A percentile compares a stretch with the other conserved stretches of the same genome.
Conservation (phyloP, 1,140 invertebrate species). For the Halyomorpha halys region DNA sequence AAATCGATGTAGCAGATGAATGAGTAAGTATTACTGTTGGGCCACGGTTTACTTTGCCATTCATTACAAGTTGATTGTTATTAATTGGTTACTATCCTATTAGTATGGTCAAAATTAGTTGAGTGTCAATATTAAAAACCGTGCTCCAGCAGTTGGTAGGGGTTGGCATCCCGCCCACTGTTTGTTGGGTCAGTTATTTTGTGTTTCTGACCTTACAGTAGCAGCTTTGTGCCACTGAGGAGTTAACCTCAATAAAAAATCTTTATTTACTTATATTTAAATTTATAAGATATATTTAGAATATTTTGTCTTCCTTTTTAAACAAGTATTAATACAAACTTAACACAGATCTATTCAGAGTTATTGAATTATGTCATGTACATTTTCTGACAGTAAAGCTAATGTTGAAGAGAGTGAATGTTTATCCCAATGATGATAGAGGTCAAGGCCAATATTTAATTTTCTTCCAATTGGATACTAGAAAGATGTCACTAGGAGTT, state of each 20-base stretch:
- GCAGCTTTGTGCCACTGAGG: slow-evolving; percentile 37
- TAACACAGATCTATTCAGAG: too few relatives aligned
- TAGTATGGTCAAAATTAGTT: not conserved
- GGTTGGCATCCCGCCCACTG: slow-evolving; percentile 50
- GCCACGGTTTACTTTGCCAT: not conserved
- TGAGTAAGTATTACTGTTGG: slow-evolving; percentile 38
- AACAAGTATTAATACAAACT: too few relatives aligned
- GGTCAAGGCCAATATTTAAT: too few relatives aligned
- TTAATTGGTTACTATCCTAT: slow-evolving; percentile 13
- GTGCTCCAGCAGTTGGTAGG: slow-evolving; percentile 38
- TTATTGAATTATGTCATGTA: too few relatives aligned
- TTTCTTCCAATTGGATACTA: too few relatives aligned
- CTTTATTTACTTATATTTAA: not conserved
- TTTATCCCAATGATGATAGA: too few relatives aligned
- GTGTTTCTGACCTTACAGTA: slow-evolving; percentile 22
- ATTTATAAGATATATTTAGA: too few relatives aligned
- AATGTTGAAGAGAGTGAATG: too few relatives aligned
- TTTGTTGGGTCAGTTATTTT: slow-evolving; percentile 13
- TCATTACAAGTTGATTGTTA: not conserved
- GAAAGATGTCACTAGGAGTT: too few relatives aligned
- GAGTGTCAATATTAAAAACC: not conserved
- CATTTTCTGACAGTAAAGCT: too few relatives aligned
- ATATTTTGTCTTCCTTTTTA: too few relatives aligned
- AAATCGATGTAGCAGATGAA: slow-evolving; percentile 72
- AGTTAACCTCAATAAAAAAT: slow-evolving; percentile 43